These are phyloP conservation scores for Nephrocerus scutellatus DNA, from an alignment of 2,888 invertebrate genomes.

Conservation along the genomic window DNA sequence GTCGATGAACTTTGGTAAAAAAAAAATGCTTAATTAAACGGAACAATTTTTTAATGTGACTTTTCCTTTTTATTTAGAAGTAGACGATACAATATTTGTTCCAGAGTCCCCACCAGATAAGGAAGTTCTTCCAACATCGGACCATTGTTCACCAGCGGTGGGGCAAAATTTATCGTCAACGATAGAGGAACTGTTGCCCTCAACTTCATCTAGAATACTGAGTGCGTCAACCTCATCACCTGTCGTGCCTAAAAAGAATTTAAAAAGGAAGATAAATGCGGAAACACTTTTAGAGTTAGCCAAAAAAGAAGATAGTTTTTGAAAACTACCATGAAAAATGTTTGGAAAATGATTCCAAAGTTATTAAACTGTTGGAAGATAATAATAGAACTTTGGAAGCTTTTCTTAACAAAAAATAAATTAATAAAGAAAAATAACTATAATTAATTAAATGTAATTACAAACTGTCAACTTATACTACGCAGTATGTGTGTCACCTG, in stretches of 20 bases:
- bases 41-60: too few species aligned
- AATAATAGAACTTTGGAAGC: constrained; percentile 4
- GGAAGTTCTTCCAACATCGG: not conserved
- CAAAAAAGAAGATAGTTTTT: constrained; percentile 4
- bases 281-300: constrained; percentile 6
- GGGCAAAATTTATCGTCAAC: constrained; percentile 1
- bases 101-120: constrained; percentile 2
- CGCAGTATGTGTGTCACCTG: too few species aligned
- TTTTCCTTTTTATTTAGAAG: constrained; percentile 4
- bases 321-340: constrained; percentile 1
- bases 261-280: constrained; percentile 1
- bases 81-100: constrained; percentile 5
- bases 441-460: too few species aligned
- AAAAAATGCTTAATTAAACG: not conserved
- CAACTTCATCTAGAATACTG: constrained; percentile 1
- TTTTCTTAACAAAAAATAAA: constrained; percentile 2
- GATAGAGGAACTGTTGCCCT: too few species aligned
- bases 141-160: constrained; percentile 2
- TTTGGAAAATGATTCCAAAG: constrained; percentile 6
- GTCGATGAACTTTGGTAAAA: not conserved
- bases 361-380: constrained; percentile 5
- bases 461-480: too few species aligned
- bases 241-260: constrained; percentile 4
- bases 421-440: not conserved
- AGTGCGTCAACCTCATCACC: constrained; percentile 2